Conservation (phyloP, 2,888 invertebrate species). For the Ecdyonurus torrentis region DNA sequence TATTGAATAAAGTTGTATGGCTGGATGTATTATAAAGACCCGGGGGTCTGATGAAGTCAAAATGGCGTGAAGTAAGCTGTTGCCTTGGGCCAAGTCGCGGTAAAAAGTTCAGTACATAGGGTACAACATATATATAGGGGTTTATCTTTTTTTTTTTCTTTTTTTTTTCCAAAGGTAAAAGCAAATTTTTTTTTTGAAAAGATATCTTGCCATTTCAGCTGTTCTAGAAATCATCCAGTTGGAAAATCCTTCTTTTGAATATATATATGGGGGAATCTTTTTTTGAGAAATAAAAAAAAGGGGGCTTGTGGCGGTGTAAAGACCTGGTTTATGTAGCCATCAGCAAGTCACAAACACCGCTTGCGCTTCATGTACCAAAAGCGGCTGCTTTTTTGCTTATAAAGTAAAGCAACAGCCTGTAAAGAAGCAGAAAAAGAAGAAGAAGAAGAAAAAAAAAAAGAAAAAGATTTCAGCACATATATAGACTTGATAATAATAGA, state of each 20-base stretch:
- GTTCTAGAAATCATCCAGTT: background rate
- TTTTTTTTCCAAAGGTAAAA: background rate
- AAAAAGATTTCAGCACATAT: too few relatives aligned
- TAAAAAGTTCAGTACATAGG: background rate
- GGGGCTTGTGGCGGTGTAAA: background rate
- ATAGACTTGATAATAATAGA: background rate
- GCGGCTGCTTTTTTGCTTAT: too few relatives aligned
- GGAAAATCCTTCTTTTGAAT: background rate
- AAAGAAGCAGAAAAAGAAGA: background rate
- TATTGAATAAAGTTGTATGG: too few relatives aligned
- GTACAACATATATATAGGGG: too few relatives aligned
- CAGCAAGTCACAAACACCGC: background rate
- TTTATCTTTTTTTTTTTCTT: too few relatives aligned
- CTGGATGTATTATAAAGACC: too few relatives aligned
- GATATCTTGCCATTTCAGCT: background rate
- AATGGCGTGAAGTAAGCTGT: background rate
- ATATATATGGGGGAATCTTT: background rate
- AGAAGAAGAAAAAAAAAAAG: too few relatives aligned
- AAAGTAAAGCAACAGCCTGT: background rate
- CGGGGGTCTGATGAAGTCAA: background rate
- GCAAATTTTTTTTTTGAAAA: too few relatives aligned
- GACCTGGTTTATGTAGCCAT: background rate
- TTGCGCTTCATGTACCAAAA: too few relatives aligned
- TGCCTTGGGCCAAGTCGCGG: background rate
- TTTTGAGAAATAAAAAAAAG: background rate